phyloP scores from a whole-genome alignment of 1,140 invertebrate species.

The Trichonephila clavata region DNA sequence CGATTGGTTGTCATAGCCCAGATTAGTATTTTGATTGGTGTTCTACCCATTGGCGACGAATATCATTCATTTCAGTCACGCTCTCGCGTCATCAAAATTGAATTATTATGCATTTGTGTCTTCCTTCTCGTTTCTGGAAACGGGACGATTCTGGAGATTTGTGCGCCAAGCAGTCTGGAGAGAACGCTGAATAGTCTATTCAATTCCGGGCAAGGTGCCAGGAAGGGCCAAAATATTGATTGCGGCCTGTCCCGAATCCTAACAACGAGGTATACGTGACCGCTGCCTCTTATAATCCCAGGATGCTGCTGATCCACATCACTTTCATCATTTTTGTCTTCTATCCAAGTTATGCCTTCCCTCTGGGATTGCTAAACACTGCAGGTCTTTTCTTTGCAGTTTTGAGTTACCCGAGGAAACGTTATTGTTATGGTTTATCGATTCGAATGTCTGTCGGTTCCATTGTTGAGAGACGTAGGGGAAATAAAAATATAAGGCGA shows the following conservation, averaged over 20 bases:
- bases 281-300: slow-evolving; percentile 39
- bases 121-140: not conserved
- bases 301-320: slow-evolving; percentile 4
- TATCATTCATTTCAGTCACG: too few relatives aligned
- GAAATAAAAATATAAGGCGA: too few relatives aligned
- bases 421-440: slow-evolving; percentile 50
- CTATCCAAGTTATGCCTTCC: not conserved
- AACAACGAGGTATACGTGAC: slow-evolving; percentile 27
- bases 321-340: slow-evolving; percentile 37
- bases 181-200: slow-evolving; percentile 15
- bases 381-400: not conserved
- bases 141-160: not conserved
- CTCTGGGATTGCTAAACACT: slow-evolving; percentile 25
- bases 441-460: not conserved
- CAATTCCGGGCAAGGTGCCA: not conserved
- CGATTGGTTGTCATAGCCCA: too few relatives aligned
- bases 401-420: not conserved
- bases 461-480: too few relatives aligned
- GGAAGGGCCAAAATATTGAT: slow-evolving; percentile 18
- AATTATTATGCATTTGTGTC: too few relatives aligned
- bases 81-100: too few relatives aligned
- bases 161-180: slow-evolving; percentile 38
- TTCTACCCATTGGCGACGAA: too few relatives aligned
- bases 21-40: too few relatives aligned
- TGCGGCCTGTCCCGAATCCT: slow-evolving; percentile 31